Base-by-base conservation (phyloP, 2,888 invertebrate genomes). In the Microctonus brassicae region DNA sequence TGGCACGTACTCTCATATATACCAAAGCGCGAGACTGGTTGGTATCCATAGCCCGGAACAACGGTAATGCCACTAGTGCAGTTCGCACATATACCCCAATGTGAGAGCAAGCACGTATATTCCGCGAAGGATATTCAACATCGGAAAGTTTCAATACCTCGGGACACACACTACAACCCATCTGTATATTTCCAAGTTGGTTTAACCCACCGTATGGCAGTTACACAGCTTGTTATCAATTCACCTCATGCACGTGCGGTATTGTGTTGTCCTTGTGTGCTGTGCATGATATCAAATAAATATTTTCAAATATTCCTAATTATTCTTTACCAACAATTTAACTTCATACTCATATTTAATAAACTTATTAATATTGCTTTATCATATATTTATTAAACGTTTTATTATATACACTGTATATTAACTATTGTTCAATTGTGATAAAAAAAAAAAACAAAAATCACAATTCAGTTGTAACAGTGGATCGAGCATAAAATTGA, bases 71-170 rank as follows among this genome's bases (percentile, higher is more conserved):
- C 36, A 47, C 47, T n/a, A 71, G 55, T 42, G 66, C 61, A 66
- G 47, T 61, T 53, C 66, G 53, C 66, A 39, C 57, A 57, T 26
- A 26, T 24, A 57, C n/a, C 24, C 13, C 57, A 29, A 26, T 22
- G 60, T 53, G 29, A 26, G 47, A 20, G 47, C 36, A 24, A 63
- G 57, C 58, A 58, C 67, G 67, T 62, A 39, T 52, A 61, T n/a
- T 39, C 61, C 61, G 26, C 65, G 26, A 26, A 70, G 70, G 60
- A 71, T 71, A 71, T 67, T 71, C 71, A 61, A 39, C 62, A 67
- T 71, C 22, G 55, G 17, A 71, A 71, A 71, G 61, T 71, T 71
- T 71, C 71, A 62, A 71, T 71, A 71, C 61, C 61, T 62, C 60
- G 61, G 47, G 65, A 64, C 53, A 57, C 26, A 24, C 24, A n/a